phyloP scores from a whole-genome alignment of 2,797 vertebrate genomes.

The Ctenochaetus hawaiiensis region DNA sequence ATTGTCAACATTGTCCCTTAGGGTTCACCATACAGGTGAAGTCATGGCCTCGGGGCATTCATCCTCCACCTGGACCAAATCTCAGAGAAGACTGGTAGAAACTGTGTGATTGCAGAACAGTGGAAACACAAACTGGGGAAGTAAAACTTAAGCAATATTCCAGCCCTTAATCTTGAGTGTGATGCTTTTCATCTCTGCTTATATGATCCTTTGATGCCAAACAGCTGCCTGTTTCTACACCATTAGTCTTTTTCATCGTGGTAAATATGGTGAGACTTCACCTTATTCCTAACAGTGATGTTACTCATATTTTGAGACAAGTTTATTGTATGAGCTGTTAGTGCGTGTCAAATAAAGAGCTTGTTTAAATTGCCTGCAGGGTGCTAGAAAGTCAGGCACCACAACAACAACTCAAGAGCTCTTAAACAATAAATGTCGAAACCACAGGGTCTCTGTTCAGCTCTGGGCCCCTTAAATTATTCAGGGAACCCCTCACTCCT shows the following conservation, averaged over 20 bases:
- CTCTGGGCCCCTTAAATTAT: constrained; percentile 34
- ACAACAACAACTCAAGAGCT: constrained; percentile 34
- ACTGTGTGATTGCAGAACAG: constrained; percentile 7
- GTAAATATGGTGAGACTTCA: constrained; percentile 1
- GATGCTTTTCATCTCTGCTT: constrained; percentile 1
- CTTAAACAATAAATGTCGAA: constrained; percentile 50
- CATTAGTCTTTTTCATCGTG: not conserved
- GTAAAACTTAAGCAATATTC: not conserved
- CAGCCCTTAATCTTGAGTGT: constrained; percentile 11
- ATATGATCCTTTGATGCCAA: constrained; percentile 12
- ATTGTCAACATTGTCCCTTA: constrained; percentile 37
- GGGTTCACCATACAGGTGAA: constrained; percentile 31
- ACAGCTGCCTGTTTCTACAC: constrained; percentile 6
- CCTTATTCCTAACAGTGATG: constrained; percentile 7
- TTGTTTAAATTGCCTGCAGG: constrained; percentile 40
- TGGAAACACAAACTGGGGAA: not conserved
- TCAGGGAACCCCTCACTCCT: constrained; percentile 10
- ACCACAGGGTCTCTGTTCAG: constrained; percentile 29
- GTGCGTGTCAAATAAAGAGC: constrained; percentile 9
- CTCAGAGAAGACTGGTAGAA: constrained; percentile 22
- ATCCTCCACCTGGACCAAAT: constrained; percentile 28
- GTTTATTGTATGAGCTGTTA: constrained; percentile 30
- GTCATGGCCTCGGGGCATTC: constrained; percentile 15
- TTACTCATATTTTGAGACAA: constrained; percentile 31
- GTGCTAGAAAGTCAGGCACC: constrained; percentile 22